phyloP scores from a whole-genome alignment of 1,140 invertebrate genomes.

The Pseudomyrmex flavicornis region DNA sequence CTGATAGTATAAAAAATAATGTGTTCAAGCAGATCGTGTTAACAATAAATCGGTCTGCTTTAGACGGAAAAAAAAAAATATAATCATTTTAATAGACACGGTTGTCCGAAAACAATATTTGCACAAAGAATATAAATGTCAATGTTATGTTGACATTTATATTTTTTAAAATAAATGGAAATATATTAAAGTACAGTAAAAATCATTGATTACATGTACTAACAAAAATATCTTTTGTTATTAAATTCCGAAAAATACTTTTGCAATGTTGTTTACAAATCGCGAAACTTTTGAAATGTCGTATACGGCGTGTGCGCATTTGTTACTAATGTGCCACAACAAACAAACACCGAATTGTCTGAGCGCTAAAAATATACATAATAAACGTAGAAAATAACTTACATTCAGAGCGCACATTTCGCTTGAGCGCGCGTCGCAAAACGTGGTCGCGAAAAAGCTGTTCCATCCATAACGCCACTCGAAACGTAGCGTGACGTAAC shows the following conservation, averaged over 20 bases:
- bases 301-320: not conserved
- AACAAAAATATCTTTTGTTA: not conserved
- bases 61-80: too few relatives aligned
- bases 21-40: too few relatives aligned
- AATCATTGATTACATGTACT: too few relatives aligned
- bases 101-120: too few relatives aligned
- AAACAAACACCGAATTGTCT: not conserved
- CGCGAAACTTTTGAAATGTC: not conserved
- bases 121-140: too few relatives aligned
- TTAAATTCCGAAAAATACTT: not conserved
- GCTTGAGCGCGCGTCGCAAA: conserved; percentile 8
- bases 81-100: too few relatives aligned
- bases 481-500: conserved; percentile 43
- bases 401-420: conserved; percentile 17
- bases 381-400: not conserved
- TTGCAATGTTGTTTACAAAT: not conserved
- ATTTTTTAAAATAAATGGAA: too few relatives aligned
- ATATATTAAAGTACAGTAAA: too few relatives aligned
- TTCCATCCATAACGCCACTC: conserved; percentile 18
- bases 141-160: too few relatives aligned
- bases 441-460: conserved; percentile 32
- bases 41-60: too few relatives aligned
- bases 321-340: not conserved
- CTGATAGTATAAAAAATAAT: too few relatives aligned
- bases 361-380: conserved; percentile 10